Conservation (phyloP, 2,797 vertebrate genomes). For the Semotilus atromaculatus region DNA sequence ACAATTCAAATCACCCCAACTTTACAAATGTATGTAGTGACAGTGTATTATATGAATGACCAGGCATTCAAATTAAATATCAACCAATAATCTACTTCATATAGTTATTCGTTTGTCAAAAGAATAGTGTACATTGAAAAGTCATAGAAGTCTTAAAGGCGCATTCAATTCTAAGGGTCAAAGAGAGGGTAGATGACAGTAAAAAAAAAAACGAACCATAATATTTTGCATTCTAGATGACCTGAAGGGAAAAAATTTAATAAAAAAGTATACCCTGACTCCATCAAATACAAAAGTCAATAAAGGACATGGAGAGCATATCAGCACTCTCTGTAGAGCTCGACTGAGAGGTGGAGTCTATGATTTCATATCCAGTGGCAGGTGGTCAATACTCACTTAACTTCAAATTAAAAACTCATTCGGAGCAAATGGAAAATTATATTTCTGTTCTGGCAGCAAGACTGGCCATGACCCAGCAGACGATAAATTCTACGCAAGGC, state of each 20-base stretch:
- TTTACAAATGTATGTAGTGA: not conserved
- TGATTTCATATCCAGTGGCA: slow-evolving; percentile 55
- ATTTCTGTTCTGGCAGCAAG: slow-evolving; percentile 56
- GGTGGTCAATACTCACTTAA: slow-evolving; percentile 57
- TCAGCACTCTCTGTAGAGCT: not conserved
- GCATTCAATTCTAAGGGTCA: not conserved
- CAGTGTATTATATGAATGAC: not conserved
- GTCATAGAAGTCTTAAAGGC: not conserved
- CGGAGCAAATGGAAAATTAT: slow-evolving; percentile 46
- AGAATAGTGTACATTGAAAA: not conserved
- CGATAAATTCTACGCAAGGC: slow-evolving; percentile 64
- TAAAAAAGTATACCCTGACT: not conserved
- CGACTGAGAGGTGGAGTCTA: slow-evolving; percentile 22
- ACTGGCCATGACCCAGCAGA: slow-evolving; percentile 67
- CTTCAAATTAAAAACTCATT: slow-evolving; percentile 63
- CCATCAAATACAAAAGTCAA: not conserved
- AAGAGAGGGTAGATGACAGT: not conserved
- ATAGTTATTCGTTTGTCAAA: not conserved
- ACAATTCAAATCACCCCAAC: not conserved
- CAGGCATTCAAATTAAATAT: too few species aligned
- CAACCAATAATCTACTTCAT: not conserved
- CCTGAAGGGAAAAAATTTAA: not conserved
- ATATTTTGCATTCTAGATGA: not conserved
- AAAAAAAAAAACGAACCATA: not conserved
- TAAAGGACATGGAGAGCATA: slow-evolving; percentile 2